These are phyloP conservation scores for Aelia acuminata DNA, from an alignment of 2,888 invertebrate genomes.

Conservation along the genomic window DNA sequence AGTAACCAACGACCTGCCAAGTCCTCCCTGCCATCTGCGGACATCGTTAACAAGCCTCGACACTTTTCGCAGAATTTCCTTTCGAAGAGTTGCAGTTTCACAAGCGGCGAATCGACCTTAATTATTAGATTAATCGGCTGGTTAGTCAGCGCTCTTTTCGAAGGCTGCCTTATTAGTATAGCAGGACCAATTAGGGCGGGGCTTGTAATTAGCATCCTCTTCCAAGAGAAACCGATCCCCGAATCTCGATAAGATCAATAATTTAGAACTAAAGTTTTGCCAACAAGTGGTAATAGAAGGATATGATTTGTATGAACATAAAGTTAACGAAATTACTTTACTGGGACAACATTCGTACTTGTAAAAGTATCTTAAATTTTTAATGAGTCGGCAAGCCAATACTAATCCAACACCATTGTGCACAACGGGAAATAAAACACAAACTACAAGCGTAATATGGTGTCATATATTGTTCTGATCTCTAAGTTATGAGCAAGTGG, in stretches of 20 bases:
- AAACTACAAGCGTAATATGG: too few relatives aligned
- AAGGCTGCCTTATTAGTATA: background rate
- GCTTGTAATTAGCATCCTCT: background rate
- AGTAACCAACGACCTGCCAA: background rate
- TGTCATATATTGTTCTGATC: too few relatives aligned
- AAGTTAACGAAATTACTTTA: too few relatives aligned
- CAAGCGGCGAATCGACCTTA: constrained; percentile 19
- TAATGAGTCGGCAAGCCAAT: too few relatives aligned
- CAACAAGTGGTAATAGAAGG: too few relatives aligned
- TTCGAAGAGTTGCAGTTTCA: background rate
- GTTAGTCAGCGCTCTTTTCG: background rate
- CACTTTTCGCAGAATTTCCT: constrained; percentile 31
- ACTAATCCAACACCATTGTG: too few relatives aligned
- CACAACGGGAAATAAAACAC: too few relatives aligned
- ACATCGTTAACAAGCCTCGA: background rate
- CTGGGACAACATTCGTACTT: too few relatives aligned
- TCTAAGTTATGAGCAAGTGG: too few relatives aligned
- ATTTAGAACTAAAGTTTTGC: too few relatives aligned
- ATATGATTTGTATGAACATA: too few relatives aligned
- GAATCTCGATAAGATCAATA: background rate
- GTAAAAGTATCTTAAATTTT: too few relatives aligned
- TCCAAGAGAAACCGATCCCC: background rate
- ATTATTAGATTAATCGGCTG: constrained; percentile 9
- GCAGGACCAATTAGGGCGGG: background rate
- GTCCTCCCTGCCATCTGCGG: background rate